A percentile compares a stretch with the other conserved stretches of the same genome.
phyloP scores from a whole-genome alignment of 1,140 invertebrate genomes.

The Gryon sp. region DNA sequence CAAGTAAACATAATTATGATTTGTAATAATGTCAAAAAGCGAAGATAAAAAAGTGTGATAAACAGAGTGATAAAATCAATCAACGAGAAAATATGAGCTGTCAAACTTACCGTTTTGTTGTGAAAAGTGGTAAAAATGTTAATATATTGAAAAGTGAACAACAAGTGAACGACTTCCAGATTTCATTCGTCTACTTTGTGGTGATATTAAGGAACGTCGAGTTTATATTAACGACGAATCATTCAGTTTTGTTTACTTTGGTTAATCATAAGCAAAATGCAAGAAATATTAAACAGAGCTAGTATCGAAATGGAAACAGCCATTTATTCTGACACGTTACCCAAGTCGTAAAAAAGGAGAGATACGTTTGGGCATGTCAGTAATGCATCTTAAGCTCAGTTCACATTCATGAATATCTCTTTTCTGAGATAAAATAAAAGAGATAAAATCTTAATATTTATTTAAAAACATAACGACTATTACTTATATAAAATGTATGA shows the following conservation, averaged over 20 bases:
- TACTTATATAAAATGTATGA: neutral
- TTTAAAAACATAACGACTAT: no score
- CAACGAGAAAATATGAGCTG: constrained; percentile 2
- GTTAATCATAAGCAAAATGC: neutral
- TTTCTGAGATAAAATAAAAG: neutral
- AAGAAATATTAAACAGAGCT: constrained; percentile 2
- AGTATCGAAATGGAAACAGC: constrained; percentile 23
- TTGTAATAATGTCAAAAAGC: neutral
- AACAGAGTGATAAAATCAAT: neutral
- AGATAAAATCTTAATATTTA: no score
- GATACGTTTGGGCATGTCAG: constrained; percentile 4
- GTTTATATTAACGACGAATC: constrained; percentile 3
- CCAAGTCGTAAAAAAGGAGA: neutral
- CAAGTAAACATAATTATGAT: no score
- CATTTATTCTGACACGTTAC: constrained; percentile 26
- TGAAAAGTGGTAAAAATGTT: constrained; percentile 2
- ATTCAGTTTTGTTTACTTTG: constrained; percentile 34
- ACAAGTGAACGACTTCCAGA: neutral
- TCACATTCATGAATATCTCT: neutral
- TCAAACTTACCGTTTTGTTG: constrained; percentile 27
- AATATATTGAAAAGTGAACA: neutral
- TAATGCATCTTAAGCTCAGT: neutral
- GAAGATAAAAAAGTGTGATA: neutral
- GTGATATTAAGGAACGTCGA: neutral
- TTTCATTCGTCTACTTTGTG: neutral